phyloP scores from a whole-genome alignment of 2,797 vertebrate species.

The Poecilia velifera region DNA sequence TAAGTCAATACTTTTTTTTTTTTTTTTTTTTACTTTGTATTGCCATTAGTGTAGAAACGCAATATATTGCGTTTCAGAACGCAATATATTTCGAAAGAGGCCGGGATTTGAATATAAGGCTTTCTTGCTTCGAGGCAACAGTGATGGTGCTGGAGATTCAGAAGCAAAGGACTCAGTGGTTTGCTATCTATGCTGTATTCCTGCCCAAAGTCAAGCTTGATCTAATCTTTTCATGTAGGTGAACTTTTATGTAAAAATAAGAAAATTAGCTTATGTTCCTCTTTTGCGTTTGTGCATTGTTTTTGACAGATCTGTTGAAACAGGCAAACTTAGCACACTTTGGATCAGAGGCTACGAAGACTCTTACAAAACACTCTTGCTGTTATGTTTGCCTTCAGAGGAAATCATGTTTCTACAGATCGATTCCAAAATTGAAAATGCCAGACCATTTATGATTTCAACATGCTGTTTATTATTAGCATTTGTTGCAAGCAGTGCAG shows the following conservation, averaged over 20 bases:
- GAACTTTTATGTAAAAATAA: background rate
- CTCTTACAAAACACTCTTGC: background rate
- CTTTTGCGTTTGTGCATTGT: background rate
- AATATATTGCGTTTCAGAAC: no score
- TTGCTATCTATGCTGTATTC: background rate
- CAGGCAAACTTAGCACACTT: background rate
- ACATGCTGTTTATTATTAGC: background rate
- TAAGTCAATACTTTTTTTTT: constrained; percentile 63
- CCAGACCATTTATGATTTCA: background rate
- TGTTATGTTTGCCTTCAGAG: background rate
- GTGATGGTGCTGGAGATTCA: background rate
- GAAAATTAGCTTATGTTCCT: background rate
- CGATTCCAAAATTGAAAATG: background rate
- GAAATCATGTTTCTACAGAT: background rate
- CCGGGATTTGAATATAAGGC: background rate
- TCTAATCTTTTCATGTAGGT: background rate
- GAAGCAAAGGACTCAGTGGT: background rate
- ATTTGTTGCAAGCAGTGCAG: background rate
- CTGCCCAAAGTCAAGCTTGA: background rate
- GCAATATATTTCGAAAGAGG: background rate
- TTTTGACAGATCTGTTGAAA: background rate
- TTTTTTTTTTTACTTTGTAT: no score
- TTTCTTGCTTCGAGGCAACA: background rate
- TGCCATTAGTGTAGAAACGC: no score
- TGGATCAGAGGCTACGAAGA: background rate